Evolutionary conservation across 2,113 vertebrate species (phyloP).

Genomic region (Ptilorrhoa leucosticta): DNA sequence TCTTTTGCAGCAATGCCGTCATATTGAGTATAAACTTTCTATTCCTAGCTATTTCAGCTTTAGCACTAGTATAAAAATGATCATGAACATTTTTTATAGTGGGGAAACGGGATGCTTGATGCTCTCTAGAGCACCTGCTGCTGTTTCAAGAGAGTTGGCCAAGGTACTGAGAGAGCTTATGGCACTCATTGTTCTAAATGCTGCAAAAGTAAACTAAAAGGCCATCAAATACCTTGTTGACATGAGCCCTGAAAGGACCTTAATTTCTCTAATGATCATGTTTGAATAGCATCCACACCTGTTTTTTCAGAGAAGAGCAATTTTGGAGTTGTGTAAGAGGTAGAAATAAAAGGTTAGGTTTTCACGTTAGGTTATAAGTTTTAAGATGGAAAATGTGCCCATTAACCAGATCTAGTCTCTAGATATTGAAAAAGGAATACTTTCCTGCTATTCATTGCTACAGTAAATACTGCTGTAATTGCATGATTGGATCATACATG

Average conservation of each 20-base stretch:
- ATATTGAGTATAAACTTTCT: background rate
- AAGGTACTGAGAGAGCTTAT: background rate
- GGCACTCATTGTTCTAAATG: background rate
- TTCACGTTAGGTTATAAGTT: background rate
- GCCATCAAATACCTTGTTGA: background rate
- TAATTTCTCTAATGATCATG: background rate
- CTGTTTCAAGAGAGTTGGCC: background rate
- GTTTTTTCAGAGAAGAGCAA: background rate
- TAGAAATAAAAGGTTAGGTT: background rate
- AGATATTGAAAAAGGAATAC: background rate
- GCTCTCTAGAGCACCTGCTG: background rate
- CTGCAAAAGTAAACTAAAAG: background rate
- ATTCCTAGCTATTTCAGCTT: background rate
- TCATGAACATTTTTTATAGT: background rate
- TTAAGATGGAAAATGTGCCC: background rate
- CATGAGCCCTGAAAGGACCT: background rate
- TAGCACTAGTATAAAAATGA: background rate
- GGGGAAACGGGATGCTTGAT: background rate
- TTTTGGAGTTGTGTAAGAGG: background rate
- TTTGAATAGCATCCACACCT: background rate
- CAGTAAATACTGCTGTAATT: background rate
- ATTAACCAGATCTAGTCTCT: background rate
- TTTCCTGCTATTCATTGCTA: background rate
- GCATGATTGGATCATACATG: background rate
- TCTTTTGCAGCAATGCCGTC: background rate